Evolutionary conservation across 2,888 invertebrate species (phyloP).

Genomic region (Hirtodrosophila alboralis): DNA sequence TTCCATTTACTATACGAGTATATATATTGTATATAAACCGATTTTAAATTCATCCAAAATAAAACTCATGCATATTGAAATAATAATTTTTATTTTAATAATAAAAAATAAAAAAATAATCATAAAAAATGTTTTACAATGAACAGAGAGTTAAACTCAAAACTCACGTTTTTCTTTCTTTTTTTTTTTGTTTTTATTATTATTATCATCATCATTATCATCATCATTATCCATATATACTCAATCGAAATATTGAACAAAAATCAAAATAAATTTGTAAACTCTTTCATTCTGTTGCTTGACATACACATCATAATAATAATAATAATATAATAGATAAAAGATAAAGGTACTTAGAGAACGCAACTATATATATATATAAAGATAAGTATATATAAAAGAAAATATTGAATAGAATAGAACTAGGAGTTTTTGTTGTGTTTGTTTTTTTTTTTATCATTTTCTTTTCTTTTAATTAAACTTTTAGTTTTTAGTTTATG

Average conservation of each 20-base stretch:
- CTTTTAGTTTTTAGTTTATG: conserved; percentile 55
- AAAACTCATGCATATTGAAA: conserved; percentile 77
- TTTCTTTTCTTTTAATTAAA: conserved; percentile 19
- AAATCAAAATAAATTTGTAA: conserved; percentile 55
- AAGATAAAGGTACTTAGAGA: conserved; percentile 78
- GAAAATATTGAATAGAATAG: conserved; percentile 50
- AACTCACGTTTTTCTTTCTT: too few species aligned
- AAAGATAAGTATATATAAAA: too few species aligned
- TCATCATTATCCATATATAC: conserved; percentile 50
- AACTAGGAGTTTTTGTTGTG: conserved; percentile 67
- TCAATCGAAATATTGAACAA: conserved; percentile 60
- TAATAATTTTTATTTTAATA: conserved; percentile 81
- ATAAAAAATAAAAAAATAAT: conserved; percentile 73
- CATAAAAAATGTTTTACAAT: conserved; percentile 79
- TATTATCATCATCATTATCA: conserved; percentile 31
- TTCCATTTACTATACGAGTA: background rate
- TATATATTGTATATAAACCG: background rate
- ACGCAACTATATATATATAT: conserved; percentile 74
- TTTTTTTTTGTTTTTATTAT: conserved; percentile 30
- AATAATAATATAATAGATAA: too few species aligned
- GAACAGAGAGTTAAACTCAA: conserved; percentile 75
- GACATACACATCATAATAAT: conserved; percentile 53
- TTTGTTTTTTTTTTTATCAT: conserved; percentile 13
- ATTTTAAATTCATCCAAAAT: conserved; percentile 41
- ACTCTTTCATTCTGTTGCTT: conserved; percentile 34